Conservation (phyloP, 2,113 vertebrate genomes). For the Petaurus breviceps region DNA sequence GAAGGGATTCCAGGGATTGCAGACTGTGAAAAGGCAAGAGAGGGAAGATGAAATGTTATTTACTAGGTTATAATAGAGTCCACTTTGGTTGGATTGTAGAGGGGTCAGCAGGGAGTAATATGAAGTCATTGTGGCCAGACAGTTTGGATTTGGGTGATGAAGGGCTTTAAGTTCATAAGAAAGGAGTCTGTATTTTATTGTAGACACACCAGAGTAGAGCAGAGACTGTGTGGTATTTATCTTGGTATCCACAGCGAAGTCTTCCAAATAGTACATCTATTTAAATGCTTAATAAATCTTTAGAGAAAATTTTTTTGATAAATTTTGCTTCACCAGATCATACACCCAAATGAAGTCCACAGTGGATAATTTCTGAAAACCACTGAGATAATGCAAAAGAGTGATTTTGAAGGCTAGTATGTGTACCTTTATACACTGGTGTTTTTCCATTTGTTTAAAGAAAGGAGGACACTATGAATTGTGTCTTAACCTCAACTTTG, state of each 20-base stretch:
- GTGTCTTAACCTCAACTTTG: not conserved
- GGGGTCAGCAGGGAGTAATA: not conserved
- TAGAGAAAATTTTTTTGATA: not conserved
- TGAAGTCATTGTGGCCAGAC: not conserved
- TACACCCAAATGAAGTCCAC: not conserved
- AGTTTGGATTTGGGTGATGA: not conserved
- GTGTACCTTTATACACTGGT: not conserved
- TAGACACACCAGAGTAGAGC: not conserved
- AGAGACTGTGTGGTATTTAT: not conserved
- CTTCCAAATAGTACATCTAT: not conserved
- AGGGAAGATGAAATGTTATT: not conserved
- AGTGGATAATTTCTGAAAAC: not conserved
- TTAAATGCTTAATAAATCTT: not conserved
- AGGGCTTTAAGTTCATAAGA: not conserved
- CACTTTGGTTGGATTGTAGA: not conserved
- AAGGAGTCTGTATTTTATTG: not conserved
- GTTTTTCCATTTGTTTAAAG: not conserved
- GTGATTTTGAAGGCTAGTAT: not conserved
- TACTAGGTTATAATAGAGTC: not conserved
- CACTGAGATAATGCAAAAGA: not conserved
- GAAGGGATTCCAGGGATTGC: not conserved
- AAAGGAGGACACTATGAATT: not conserved
- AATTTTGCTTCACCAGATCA: not conserved
- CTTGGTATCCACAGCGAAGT: not conserved
- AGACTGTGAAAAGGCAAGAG: not conserved